phyloP scores from a whole-genome alignment of 2,888 invertebrate species.

The Tetragonula carbonaria region DNA sequence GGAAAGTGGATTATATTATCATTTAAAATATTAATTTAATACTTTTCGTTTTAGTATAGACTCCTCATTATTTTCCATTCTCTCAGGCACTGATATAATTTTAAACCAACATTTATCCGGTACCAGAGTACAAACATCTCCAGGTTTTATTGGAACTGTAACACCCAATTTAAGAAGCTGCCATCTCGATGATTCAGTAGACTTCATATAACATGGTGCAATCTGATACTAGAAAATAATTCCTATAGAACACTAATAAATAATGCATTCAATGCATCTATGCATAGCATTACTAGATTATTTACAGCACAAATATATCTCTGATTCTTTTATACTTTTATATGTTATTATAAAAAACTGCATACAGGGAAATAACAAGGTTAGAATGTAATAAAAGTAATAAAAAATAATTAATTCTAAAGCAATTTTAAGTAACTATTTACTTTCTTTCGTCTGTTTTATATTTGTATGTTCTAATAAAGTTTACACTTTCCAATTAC shows the following conservation, averaged over 20 bases:
- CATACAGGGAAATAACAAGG: too few relatives aligned
- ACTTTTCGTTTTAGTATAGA: constrained; percentile 70
- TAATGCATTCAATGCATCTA: background rate
- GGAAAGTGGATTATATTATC: background rate
- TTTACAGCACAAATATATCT: too few relatives aligned
- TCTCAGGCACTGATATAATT: constrained; percentile 59
- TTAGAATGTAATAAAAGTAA: too few relatives aligned
- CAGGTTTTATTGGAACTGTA: constrained; percentile 65
- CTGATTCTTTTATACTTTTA: too few relatives aligned
- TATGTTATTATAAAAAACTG: too few relatives aligned
- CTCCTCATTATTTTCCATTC: constrained; percentile 49
- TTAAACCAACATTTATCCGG: constrained; percentile 75
- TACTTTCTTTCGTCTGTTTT: too few relatives aligned
- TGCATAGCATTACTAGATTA: too few relatives aligned
- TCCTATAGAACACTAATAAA: constrained; percentile 45
- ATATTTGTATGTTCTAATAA: too few relatives aligned
- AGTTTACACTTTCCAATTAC: too few relatives aligned
- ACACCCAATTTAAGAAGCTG: constrained; percentile 65
- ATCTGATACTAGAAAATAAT: constrained; percentile 68
- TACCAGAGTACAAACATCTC: constrained; percentile 73
- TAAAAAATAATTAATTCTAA: too few relatives aligned
- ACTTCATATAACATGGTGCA: constrained; percentile 71
- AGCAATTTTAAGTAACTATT: too few relatives aligned
- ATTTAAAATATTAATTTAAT: constrained; percentile 5
- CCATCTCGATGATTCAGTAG: constrained; percentile 65